Evolutionary conservation across 2,797 vertebrate species (phyloP).

Genomic region (Adelosebastes latens): DNA sequence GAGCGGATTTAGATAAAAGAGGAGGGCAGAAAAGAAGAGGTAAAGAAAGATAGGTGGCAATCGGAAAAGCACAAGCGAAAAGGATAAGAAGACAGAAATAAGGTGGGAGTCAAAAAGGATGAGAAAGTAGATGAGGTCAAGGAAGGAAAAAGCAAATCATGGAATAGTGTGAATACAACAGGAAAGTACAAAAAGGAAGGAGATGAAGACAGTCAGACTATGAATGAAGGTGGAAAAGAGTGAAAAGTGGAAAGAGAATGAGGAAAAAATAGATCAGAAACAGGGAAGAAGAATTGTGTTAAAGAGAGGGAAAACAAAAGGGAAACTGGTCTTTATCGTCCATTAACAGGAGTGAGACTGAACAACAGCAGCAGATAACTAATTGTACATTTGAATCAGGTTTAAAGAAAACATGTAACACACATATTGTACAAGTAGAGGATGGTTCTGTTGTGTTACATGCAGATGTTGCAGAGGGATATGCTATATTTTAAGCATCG

Average conservation of each 20-base stretch:
- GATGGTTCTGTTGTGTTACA: neutral
- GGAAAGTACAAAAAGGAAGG: neutral
- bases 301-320: neutral
- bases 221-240: neutral
- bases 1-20: constrained; percentile 46
- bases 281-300: neutral
- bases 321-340: neutral
- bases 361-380: neutral
- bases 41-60: constrained; percentile 5
- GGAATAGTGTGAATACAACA: neutral
- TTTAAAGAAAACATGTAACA: neutral
- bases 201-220: neutral
- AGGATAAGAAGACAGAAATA: constrained; percentile 28
- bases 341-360: neutral
- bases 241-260: neutral
- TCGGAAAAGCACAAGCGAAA: neutral
- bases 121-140: neutral
- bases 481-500: neutral
- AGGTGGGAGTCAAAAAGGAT: constrained; percentile 5
- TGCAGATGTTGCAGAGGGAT: neutral
- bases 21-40: neutral
- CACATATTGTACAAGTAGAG: neutral
- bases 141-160: neutral
- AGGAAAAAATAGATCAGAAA: neutral
- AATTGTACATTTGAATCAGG: constrained; percentile 10